Conservation (phyloP, 2,113 vertebrate genomes). For the Lophius piscatorius region DNA sequence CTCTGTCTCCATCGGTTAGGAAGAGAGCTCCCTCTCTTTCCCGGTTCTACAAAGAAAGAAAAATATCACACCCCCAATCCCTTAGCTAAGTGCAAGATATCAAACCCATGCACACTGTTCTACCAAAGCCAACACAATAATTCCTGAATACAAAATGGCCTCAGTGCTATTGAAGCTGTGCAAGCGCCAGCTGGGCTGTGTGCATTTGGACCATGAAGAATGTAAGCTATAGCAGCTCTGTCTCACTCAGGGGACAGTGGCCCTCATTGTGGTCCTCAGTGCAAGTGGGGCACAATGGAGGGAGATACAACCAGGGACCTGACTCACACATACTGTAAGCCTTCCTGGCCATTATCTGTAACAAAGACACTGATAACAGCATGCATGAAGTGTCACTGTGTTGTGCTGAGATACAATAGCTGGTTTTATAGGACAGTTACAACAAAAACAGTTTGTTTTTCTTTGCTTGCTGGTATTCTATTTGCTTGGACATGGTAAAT, state of each 20-base stretch:
- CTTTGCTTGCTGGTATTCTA: slow-evolving; percentile 5
- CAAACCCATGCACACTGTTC: slow-evolving; percentile 42
- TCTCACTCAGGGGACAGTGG: slow-evolving; percentile 64
- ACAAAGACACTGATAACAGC: slow-evolving; percentile 59
- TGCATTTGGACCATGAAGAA: slow-evolving; percentile 57
- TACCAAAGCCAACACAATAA: slow-evolving; percentile 61
- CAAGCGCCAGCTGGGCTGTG: slow-evolving; percentile 55
- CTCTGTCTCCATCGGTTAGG: slow-evolving; percentile 20
- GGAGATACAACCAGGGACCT: slow-evolving; percentile 69
- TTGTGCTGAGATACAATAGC: slow-evolving; percentile 45
- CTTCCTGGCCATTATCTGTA: slow-evolving; percentile 44
- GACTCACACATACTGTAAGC: slow-evolving; percentile 67
- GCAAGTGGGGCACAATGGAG: slow-evolving; percentile 68
- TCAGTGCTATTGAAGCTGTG: slow-evolving; percentile 19
- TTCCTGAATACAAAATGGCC: slow-evolving; percentile 64
- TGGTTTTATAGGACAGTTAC: slow-evolving; percentile 9
- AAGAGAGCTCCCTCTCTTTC: slow-evolving; percentile 23
- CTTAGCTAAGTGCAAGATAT: slow-evolving; percentile 11
- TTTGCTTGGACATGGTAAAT: too few relatives aligned
- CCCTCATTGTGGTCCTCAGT: slow-evolving; percentile 61
- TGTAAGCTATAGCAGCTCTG: slow-evolving; percentile 62
- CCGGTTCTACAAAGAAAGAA: slow-evolving; percentile 10
- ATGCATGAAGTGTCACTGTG: slow-evolving; percentile 41
- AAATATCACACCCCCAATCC: not conserved
- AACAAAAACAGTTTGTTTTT: slow-evolving; percentile 10